Conservation (phyloP, 2,113 vertebrate species). For the Eolophus roseicapilla region DNA sequence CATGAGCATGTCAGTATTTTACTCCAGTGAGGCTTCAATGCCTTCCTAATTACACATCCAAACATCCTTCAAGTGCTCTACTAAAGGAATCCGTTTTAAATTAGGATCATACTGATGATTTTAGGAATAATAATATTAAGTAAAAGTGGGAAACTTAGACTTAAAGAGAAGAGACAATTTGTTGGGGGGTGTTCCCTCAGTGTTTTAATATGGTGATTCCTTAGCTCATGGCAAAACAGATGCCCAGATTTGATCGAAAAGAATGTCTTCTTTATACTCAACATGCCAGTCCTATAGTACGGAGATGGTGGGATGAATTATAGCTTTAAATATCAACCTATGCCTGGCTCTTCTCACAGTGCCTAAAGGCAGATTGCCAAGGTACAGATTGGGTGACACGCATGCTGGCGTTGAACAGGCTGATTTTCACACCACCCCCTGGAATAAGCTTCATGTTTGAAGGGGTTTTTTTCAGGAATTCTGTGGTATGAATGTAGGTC, state of each 20-base stretch:
- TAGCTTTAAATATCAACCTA: constrained; percentile 21
- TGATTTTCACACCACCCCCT: constrained; percentile 51
- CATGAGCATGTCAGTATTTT: not conserved
- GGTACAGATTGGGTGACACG: constrained; percentile 24
- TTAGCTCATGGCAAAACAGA: not conserved
- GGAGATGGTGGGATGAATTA: constrained; percentile 6
- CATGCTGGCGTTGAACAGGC: not conserved
- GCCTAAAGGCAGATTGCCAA: constrained; percentile 37
- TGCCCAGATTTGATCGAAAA: not conserved
- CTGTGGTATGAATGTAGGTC: constrained; percentile 7
- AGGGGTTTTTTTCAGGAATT: not conserved
- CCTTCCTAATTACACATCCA: not conserved
- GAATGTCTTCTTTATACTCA: not conserved
- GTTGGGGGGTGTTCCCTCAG: not conserved
- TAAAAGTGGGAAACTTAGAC: not conserved
- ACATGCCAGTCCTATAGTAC: not conserved
- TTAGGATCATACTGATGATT: not conserved
- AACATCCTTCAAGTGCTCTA: not conserved
- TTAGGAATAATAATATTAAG: not conserved
- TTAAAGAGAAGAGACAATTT: not conserved
- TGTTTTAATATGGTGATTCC: not conserved
- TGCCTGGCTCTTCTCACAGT: not conserved
- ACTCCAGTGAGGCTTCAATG: not conserved
- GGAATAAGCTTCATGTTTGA: not conserved
- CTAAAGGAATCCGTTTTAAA: not conserved